These are phyloP conservation scores for Acrocephalus scirpaceus DNA, from an alignment of 2,797 vertebrate genomes.

Conservation along the genomic window DNA sequence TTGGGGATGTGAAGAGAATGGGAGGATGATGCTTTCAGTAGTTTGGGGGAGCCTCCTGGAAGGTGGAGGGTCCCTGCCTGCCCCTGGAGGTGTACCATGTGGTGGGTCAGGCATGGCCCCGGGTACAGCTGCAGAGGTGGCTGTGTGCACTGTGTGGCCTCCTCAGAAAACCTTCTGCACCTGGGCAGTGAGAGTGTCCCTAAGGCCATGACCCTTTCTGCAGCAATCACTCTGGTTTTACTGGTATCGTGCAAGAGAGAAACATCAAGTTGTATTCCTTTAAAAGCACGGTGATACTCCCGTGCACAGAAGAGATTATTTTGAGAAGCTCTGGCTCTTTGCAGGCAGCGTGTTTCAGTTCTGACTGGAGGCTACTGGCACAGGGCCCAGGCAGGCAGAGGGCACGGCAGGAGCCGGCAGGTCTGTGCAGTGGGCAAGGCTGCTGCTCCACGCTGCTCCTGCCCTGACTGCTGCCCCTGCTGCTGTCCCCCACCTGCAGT, in stretches of 20 bases:
- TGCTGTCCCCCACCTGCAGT: neutral
- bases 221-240: neutral
- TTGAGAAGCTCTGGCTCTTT: neutral
- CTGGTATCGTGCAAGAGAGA: neutral
- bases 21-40: neutral
- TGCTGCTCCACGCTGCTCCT: neutral
- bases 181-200: rapidly evolving
- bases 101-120: neutral
- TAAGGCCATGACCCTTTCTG: rapidly evolving
- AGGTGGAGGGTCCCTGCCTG: neutral
- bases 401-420: neutral
- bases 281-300: neutral
- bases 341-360: neutral
- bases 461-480: neutral
- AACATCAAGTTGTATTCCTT: neutral
- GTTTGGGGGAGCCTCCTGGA: neutral
- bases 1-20: neutral
- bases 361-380: neutral
- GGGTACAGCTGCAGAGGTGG: neutral
- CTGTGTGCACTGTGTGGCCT: neutral
- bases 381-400: neutral
- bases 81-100: rapidly evolving
- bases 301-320: neutral
- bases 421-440: neutral
- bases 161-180: neutral